Evolutionary conservation across 2,888 invertebrate species (phyloP).

Genomic region (Hydroisotoma schaefferi): DNA sequence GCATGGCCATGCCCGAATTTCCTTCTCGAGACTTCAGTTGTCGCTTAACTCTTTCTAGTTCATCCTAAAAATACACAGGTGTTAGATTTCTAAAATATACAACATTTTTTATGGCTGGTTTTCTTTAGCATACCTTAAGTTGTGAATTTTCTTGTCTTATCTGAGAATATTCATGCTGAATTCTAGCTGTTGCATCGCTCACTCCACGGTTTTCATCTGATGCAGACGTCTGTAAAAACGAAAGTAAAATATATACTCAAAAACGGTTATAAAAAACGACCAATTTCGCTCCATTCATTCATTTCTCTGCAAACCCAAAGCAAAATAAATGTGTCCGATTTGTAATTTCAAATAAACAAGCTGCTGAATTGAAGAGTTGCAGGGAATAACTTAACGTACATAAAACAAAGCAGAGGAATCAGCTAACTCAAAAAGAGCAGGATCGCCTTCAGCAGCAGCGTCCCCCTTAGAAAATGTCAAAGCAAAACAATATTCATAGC

Average conservation of each 20-base stretch:
- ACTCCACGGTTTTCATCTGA: slow-evolving; percentile 33
- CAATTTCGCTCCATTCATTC: too few relatives aligned
- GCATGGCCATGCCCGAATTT: slow-evolving; percentile 44
- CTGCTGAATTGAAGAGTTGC: not conserved
- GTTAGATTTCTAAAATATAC: too few relatives aligned
- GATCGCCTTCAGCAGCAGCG: slow-evolving; percentile 23
- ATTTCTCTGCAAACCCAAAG: too few relatives aligned
- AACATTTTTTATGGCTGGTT: too few relatives aligned
- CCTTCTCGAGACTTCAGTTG: slow-evolving; percentile 46
- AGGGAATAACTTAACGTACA: slow-evolving; percentile 21
- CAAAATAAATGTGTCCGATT: too few relatives aligned
- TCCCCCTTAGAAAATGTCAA: slow-evolving; percentile 28
- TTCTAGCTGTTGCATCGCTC: slow-evolving; percentile 20
- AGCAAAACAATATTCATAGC: not conserved
- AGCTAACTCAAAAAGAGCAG: slow-evolving; percentile 28
- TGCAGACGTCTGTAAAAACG: not conserved
- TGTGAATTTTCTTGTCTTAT: slow-evolving; percentile 71
- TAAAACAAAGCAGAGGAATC: slow-evolving; percentile 27
- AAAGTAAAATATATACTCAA: not conserved
- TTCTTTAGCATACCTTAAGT: slow-evolving; percentile 67
- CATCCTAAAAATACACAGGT: slow-evolving; percentile 38
- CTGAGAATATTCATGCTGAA: slow-evolving; percentile 28
- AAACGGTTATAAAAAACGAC: too few relatives aligned
- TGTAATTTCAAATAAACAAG: too few relatives aligned
- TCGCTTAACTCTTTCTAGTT: slow-evolving; percentile 38